A percentile compares a stretch with the other conserved stretches of the same genome.
Conservation (phyloP, 2,113 vertebrate species). For the Lucifuga dentata region DNA sequence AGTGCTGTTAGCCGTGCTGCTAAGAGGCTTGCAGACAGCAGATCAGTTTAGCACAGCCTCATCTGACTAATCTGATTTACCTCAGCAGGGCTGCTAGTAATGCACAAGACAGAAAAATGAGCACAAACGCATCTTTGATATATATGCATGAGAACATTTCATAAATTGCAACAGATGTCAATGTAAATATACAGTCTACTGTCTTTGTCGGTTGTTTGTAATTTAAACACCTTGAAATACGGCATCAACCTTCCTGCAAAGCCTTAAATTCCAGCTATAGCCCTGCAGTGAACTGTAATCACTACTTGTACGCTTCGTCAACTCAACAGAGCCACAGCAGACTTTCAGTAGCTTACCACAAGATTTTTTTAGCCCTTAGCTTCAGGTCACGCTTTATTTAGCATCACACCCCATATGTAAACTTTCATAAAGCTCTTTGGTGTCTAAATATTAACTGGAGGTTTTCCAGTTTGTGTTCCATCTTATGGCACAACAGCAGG, state of each 20-base stretch:
- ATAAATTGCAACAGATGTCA: background rate
- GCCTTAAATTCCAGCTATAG: slow-evolving; percentile 38
- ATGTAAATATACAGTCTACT: background rate
- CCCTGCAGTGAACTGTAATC: slow-evolving; percentile 2
- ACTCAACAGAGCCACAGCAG: slow-evolving; percentile 34
- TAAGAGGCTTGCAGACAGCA: slow-evolving; percentile 80
- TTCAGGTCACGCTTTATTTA: slow-evolving; percentile 31
- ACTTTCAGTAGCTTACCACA: slow-evolving; percentile 38
- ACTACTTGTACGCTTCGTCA: background rate
- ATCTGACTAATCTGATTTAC: slow-evolving; percentile 83
- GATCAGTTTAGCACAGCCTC: slow-evolving; percentile 80
- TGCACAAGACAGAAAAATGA: slow-evolving; percentile 52
- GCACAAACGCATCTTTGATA: slow-evolving; percentile 27
- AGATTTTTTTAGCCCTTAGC: slow-evolving; percentile 43
- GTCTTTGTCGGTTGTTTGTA: no score
- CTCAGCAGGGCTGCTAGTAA: slow-evolving; percentile 61
- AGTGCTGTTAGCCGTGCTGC: slow-evolving; percentile 58
- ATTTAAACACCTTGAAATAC: background rate
- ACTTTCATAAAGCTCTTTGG: background rate
- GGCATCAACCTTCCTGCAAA: background rate
- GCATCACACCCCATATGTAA: slow-evolving; percentile 1
- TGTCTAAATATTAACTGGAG: background rate
- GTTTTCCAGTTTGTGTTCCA: background rate
- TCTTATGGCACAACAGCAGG: background rate
- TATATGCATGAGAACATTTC: background rate